Evolutionary conservation across 2,888 invertebrate genomes (phyloP).

Genomic region (Dione juno): DNA sequence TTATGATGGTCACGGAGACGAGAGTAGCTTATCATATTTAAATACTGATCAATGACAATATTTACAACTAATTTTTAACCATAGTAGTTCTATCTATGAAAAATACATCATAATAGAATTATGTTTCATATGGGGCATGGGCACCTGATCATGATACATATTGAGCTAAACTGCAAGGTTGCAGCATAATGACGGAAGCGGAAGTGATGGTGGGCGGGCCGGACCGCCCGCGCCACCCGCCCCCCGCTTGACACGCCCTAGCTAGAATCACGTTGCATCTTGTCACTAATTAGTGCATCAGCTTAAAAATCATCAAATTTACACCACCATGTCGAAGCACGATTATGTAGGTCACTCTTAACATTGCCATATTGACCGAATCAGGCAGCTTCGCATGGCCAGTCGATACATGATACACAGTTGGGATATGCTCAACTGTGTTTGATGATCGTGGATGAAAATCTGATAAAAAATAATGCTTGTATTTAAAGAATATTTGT

Average conservation of each 20-base stretch:
- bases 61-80: not conserved
- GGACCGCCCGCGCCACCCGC: conserved; percentile 76
- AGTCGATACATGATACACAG: not conserved
- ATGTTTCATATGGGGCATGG: conserved; percentile 25
- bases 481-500: not conserved
- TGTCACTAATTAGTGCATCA: conserved; percentile 66
- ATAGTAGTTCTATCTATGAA: not conserved
- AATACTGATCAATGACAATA: not conserved
- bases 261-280: conserved; percentile 67
- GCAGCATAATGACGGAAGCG: conserved; percentile 69
- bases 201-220: conserved; percentile 80
- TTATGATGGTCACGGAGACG: not conserved
- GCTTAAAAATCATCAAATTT: conserved; percentile 38
- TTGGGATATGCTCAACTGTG: not conserved
- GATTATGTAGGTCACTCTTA: not conserved
- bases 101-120: conserved; percentile 1
- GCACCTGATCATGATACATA: conserved; percentile 29
- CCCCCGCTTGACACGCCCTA: conserved; percentile 79
- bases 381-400: not conserved
- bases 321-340: conserved; percentile 12
- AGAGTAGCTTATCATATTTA: not conserved
- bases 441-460: not conserved
- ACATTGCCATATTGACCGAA: conserved; percentile 8
- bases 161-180: conserved; percentile 39
- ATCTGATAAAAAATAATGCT: not conserved